Evolutionary conservation across 2,113 vertebrate genomes (phyloP).

Genomic region (Grallaria varia): DNA sequence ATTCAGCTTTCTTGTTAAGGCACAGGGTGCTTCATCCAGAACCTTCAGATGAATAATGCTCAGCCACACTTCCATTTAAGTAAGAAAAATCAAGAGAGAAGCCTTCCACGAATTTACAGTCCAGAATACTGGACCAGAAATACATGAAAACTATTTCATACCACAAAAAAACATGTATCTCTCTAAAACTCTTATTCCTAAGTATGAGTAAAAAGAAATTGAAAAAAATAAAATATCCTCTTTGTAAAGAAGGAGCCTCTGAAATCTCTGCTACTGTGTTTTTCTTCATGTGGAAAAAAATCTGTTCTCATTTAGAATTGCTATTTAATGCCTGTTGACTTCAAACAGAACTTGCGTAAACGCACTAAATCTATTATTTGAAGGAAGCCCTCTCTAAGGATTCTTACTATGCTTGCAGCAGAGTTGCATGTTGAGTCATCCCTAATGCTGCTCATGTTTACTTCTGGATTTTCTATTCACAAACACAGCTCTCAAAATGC

Average conservation of each 20-base stretch:
- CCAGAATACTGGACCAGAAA: not conserved
- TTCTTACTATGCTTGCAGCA: not conserved
- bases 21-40: not conserved
- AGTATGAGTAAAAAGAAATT: not conserved
- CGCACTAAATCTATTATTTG: not conserved
- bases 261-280: not conserved
- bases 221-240: not conserved
- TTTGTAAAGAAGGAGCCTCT: not conserved
- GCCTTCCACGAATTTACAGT: not conserved
- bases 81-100: not conserved
- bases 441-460: not conserved
- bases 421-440: not conserved
- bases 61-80: not conserved
- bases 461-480: not conserved
- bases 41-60: not conserved
- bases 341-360: not conserved
- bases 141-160: not conserved
- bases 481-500: not conserved
- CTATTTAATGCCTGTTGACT: not conserved
- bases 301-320: not conserved
- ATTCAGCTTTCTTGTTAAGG: constrained; percentile 12
- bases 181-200: not conserved
- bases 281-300: not conserved
- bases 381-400: not conserved
- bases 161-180: not conserved